These are phyloP conservation scores for Eremobia ochroleuca DNA, from an alignment of 2,888 invertebrate genomes.

Conservation along the genomic window DNA sequence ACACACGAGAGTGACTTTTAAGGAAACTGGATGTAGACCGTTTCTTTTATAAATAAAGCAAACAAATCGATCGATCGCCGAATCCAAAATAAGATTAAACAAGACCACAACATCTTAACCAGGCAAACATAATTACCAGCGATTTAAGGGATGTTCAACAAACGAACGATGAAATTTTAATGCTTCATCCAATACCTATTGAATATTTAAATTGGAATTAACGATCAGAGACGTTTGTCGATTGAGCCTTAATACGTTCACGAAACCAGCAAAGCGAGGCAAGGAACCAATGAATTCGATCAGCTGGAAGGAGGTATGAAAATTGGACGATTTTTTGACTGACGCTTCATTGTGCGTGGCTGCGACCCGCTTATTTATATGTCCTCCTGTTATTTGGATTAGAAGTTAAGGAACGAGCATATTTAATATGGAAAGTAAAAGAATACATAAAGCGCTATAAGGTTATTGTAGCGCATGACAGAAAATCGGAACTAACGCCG, in stretches of 20 bases:
- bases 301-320: constrained; percentile 46
- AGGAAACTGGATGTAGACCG: neutral
- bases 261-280: constrained; percentile 51
- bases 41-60: constrained; percentile 1
- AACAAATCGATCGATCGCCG: neutral
- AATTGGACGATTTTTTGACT: constrained; percentile 51
- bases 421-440: neutral
- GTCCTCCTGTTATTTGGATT: constrained; percentile 31
- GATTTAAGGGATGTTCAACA: constrained; percentile 71
- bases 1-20: too few species aligned
- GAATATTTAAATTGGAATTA: constrained; percentile 87
- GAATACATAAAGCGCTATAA: neutral
- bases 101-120: constrained; percentile 24
- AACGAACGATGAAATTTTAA: constrained; percentile 70
- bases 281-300: constrained; percentile 56
- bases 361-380: constrained; percentile 27
- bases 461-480: neutral
- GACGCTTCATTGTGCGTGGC: constrained; percentile 23
- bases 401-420: neutral
- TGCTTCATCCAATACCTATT: constrained; percentile 80
- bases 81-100: constrained; percentile 21
- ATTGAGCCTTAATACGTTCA: constrained; percentile 61
- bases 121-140: constrained; percentile 60
- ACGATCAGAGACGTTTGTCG: constrained; percentile 69
- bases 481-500: neutral